phyloP scores from a whole-genome alignment of 2,888 invertebrate genomes.

The Caenorhabditis panamensis region DNA sequence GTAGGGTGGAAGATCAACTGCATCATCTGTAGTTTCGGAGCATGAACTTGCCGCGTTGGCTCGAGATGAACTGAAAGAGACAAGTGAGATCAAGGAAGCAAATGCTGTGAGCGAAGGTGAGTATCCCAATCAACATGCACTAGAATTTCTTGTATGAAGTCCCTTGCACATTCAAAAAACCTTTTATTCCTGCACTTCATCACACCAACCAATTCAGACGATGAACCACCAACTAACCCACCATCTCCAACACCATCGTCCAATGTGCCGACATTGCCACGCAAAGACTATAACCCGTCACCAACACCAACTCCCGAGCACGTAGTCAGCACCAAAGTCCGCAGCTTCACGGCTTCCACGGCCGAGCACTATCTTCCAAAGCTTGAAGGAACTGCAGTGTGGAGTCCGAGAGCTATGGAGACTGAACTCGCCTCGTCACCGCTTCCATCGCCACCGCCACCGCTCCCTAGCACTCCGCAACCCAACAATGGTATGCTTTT shows the following conservation, averaged over 20 bases:
- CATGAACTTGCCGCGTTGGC: constrained; percentile 49
- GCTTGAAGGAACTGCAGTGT: constrained; percentile 39
- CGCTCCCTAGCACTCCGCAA: constrained; percentile 57
- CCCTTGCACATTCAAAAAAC: not conserved
- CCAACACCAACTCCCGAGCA: constrained; percentile 48
- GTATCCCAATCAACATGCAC: not conserved
- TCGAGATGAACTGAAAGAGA: constrained; percentile 57
- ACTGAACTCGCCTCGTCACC: constrained; percentile 1
- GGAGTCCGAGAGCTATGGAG: constrained; percentile 24
- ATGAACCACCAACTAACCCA: constrained; percentile 59
- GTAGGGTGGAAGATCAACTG: constrained; percentile 48
- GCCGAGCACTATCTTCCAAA: constrained; percentile 23
- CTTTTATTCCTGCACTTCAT: constrained; percentile 4
- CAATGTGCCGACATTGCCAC: constrained; percentile 47
- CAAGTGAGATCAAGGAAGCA: constrained; percentile 55
- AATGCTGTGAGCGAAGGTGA: constrained; percentile 56
- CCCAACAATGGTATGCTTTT: constrained; percentile 53
- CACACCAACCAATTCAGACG: constrained; percentile 44
- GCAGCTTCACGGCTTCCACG: constrained; percentile 15
- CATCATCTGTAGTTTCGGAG: constrained; percentile 57
- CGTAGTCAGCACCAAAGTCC: constrained; percentile 21
- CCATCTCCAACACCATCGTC: constrained; percentile 35
- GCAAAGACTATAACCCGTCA: constrained; percentile 60
- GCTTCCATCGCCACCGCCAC: constrained; percentile 52
- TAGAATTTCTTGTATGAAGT: not conserved